Evolutionary conservation across 2,113 vertebrate genomes (phyloP).

Genomic region (Puntigrus tetrazona): DNA sequence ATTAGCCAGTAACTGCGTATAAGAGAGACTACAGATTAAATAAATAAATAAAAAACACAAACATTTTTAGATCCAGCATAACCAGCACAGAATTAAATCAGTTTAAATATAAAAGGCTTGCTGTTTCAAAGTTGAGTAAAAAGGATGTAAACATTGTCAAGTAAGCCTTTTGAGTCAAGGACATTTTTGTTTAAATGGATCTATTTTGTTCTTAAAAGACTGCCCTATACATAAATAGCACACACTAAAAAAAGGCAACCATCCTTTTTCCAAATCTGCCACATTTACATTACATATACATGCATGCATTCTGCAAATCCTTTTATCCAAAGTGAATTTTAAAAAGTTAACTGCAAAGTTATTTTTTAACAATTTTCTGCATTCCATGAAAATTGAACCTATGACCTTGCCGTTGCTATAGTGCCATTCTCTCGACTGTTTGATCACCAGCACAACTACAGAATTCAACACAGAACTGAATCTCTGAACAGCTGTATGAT

Average conservation of each 20-base stretch:
- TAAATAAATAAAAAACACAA: neutral
- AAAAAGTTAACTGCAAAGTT: neutral
- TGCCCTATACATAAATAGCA: neutral
- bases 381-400: neutral
- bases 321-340: neutral
- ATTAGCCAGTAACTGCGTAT: neutral
- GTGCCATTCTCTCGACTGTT: neutral
- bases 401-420: neutral
- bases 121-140: neutral
- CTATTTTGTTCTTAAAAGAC: neutral
- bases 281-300: neutral
- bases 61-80: neutral
- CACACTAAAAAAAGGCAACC: neutral
- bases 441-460: neutral
- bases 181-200: neutral
- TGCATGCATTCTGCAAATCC: neutral
- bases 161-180: neutral
- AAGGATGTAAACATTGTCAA: neutral
- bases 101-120: neutral
- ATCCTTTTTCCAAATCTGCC: neutral
- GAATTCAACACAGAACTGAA: neutral
- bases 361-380: neutral
- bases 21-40: neutral
- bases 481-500: slow-evolving; percentile 29
- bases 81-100: neutral